These are phyloP conservation scores for Harpagifer antarcticus DNA, from an alignment of 2,797 vertebrate genomes.

Conservation along the genomic window DNA sequence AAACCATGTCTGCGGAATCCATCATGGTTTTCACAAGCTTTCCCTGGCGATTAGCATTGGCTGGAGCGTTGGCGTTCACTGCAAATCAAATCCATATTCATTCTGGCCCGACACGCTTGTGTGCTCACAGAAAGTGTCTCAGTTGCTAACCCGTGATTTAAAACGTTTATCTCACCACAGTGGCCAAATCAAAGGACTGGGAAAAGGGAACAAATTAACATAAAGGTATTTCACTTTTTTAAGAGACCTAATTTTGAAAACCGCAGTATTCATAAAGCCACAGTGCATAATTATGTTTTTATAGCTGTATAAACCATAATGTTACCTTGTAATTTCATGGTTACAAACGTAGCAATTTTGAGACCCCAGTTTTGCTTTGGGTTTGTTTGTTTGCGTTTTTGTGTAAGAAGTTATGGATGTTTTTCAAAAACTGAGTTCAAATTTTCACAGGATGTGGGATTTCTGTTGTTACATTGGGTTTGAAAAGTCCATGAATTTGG, in stretches of 20 bases:
- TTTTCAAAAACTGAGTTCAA: slow-evolving; percentile 75
- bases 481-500: slow-evolving; percentile 20
- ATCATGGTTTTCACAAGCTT: slow-evolving; percentile 81
- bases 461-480: slow-evolving; percentile 50
- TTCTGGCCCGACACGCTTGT: slow-evolving; percentile 64
- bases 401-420: slow-evolving; percentile 80
- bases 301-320: slow-evolving; percentile 88
- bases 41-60: slow-evolving; percentile 75
- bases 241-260: slow-evolving; percentile 84
- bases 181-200: slow-evolving; percentile 75
- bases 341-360: slow-evolving; percentile 86
- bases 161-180: slow-evolving; percentile 78
- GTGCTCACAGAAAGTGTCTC: slow-evolving; percentile 68
- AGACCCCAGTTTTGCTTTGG: slow-evolving; percentile 86
- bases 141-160: slow-evolving; percentile 73
- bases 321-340: slow-evolving; percentile 91
- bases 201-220: slow-evolving; percentile 80
- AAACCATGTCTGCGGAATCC: slow-evolving; percentile 78
- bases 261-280: slow-evolving; percentile 85
- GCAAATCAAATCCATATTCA: slow-evolving; percentile 74
- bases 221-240: slow-evolving; percentile 83
- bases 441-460: slow-evolving; percentile 80
- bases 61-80: slow-evolving; percentile 63
- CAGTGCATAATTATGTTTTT: slow-evolving; percentile 86
- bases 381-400: slow-evolving; percentile 88